phyloP scores from a whole-genome alignment of 2,113 vertebrate genomes.

The Rhineura floridana region DNA sequence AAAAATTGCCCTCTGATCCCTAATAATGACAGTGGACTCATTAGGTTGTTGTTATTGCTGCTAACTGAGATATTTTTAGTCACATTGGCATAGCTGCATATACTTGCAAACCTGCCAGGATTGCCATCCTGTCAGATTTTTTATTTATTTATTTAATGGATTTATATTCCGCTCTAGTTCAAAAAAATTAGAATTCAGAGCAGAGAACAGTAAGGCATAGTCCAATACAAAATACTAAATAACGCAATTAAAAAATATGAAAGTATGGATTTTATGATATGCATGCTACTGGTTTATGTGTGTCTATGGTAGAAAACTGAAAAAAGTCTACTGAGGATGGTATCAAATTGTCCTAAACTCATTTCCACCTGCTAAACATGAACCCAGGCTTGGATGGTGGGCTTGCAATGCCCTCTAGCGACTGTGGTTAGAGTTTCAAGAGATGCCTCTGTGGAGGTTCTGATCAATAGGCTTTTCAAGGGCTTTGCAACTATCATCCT shows the following conservation, averaged over 20 bases:
- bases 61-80: not conserved
- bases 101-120: not conserved
- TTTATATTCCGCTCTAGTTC: too few relatives aligned
- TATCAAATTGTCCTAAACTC: not conserved
- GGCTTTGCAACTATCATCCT: not conserved
- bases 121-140: not conserved
- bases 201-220: too few relatives aligned
- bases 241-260: too few relatives aligned
- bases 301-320: not conserved
- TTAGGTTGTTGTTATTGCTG: not conserved
- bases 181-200: too few relatives aligned
- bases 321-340: not conserved
- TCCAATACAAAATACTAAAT: too few relatives aligned
- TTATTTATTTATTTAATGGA: too few relatives aligned
- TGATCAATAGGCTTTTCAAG: not conserved
- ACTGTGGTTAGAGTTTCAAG: not conserved
- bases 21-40: not conserved
- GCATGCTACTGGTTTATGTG: not conserved
- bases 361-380: not conserved
- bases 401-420: not conserved
- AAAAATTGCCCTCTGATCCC: conserved; percentile 7
- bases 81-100: not conserved
- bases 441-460: too few relatives aligned
- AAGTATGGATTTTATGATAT: not conserved
- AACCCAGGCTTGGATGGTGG: not conserved